Conservation (phyloP, 2,113 vertebrate species). For the Syngnathus floridae region DNA sequence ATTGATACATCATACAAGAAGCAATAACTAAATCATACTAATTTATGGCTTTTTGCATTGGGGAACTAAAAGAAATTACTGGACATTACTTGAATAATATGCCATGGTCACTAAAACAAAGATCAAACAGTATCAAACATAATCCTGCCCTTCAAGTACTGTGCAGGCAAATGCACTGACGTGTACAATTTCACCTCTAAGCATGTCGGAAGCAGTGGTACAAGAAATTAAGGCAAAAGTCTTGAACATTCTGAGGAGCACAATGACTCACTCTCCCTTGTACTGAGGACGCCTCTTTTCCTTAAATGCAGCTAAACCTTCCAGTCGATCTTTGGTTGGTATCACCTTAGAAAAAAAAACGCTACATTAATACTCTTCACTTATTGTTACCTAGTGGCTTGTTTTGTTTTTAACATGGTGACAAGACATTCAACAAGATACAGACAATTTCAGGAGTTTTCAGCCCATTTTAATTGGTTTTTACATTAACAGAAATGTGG, state of each 20-base stretch:
- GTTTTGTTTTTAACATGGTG: no score
- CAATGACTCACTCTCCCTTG: slow-evolving; percentile 81
- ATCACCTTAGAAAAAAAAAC: slow-evolving; percentile 78
- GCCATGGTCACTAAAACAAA: background rate
- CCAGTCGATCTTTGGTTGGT: slow-evolving; percentile 91
- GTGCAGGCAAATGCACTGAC: slow-evolving; percentile 8
- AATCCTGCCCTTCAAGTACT: slow-evolving; percentile 2
- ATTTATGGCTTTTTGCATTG: slow-evolving; percentile 7
- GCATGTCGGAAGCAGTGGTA: slow-evolving; percentile 43
- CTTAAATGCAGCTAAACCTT: slow-evolving; percentile 93
- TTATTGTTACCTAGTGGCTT: background rate
- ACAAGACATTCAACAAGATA: no score
- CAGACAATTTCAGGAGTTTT: no score
- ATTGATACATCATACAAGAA: background rate
- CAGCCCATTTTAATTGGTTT: no score
- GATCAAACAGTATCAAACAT: background rate
- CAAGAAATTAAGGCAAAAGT: slow-evolving; percentile 34
- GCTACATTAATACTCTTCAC: background rate
- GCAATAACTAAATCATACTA: background rate
- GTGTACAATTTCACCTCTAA: slow-evolving; percentile 13
- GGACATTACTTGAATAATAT: slow-evolving; percentile 4
- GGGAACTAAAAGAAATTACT: background rate
- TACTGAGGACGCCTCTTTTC: slow-evolving; percentile 87
- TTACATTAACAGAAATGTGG: no score
- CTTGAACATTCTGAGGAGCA: background rate